phyloP scores from a whole-genome alignment of 2,113 vertebrate genomes.

The Chunga burmeisteri region DNA sequence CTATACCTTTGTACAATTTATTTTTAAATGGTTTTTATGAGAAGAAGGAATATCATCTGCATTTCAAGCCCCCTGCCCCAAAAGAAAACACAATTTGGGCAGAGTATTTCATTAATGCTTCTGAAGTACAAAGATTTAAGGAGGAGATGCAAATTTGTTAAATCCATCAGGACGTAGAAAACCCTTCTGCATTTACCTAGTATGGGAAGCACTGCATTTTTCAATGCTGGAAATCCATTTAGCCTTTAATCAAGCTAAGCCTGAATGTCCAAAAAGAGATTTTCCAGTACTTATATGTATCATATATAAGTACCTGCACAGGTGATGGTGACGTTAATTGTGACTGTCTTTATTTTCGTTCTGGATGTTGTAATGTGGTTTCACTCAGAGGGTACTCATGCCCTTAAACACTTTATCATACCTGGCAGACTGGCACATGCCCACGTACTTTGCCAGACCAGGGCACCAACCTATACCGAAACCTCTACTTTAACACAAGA shows the following conservation, averaged over 20 bases:
- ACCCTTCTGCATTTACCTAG: not conserved
- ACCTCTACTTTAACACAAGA: accelerated
- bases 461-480: not conserved
- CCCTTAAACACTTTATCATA: not conserved
- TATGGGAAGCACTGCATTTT: accelerated
- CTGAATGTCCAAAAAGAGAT: not conserved
- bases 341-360: not conserved
- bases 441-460: accelerated
- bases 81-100: not conserved
- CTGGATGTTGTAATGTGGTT: accelerated
- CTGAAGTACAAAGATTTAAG: not conserved
- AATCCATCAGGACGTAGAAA: too few relatives aligned
- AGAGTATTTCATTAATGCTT: not conserved
- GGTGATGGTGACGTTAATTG: not conserved
- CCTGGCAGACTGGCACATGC: accelerated
- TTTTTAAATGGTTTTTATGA: too few relatives aligned
- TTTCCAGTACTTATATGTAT: not conserved
- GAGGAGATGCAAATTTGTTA: not conserved
- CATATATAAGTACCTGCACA: not conserved
- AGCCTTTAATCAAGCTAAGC: not conserved
- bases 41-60: not conserved
- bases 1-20: accelerated
- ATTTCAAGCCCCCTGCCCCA: not conserved
- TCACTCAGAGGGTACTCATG: accelerated
- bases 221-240: not conserved